These are phyloP conservation scores for Drosophila kikkawai DNA, from an alignment of 1,140 invertebrate genomes.

Conservation along the genomic window DNA sequence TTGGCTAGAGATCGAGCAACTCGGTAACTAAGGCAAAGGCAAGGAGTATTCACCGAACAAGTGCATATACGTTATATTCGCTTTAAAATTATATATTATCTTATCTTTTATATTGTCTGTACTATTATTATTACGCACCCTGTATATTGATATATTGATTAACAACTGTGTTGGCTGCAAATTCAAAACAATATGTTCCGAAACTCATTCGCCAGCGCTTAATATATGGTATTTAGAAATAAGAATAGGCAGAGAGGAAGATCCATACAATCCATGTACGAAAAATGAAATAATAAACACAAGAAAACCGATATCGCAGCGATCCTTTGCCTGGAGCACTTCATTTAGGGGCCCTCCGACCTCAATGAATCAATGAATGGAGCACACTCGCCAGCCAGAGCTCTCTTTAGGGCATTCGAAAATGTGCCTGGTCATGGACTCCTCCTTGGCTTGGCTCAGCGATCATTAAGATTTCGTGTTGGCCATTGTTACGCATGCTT, in stretches of 20 bases:
- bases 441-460: constrained; percentile 69
- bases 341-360: constrained; percentile 66
- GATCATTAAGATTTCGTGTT: constrained; percentile 80
- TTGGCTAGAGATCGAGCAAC: constrained; percentile 51
- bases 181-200: constrained; percentile 58
- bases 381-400: constrained; percentile 27
- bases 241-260: constrained; percentile 58
- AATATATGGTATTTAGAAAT: constrained; percentile 73
- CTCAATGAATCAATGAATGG: constrained; percentile 82
- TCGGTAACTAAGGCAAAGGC: constrained; percentile 23
- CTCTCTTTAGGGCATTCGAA: constrained; percentile 52
- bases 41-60: constrained; percentile 60
- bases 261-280: constrained; percentile 59
- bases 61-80: constrained; percentile 66
- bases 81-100: constrained; percentile 69
- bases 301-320: constrained; percentile 51
- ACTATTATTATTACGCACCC: constrained; percentile 70
- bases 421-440: constrained; percentile 71
- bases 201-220: constrained; percentile 72
- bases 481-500: constrained; percentile 79
- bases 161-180: constrained; percentile 65
- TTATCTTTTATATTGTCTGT: constrained; percentile 63
- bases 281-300: constrained; percentile 71
- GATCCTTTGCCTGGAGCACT: constrained; percentile 65
- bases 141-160: constrained; percentile 76